Evolutionary conservation across 2,888 invertebrate species (phyloP).

Genomic region (Drosophila melanosoma): DNA sequence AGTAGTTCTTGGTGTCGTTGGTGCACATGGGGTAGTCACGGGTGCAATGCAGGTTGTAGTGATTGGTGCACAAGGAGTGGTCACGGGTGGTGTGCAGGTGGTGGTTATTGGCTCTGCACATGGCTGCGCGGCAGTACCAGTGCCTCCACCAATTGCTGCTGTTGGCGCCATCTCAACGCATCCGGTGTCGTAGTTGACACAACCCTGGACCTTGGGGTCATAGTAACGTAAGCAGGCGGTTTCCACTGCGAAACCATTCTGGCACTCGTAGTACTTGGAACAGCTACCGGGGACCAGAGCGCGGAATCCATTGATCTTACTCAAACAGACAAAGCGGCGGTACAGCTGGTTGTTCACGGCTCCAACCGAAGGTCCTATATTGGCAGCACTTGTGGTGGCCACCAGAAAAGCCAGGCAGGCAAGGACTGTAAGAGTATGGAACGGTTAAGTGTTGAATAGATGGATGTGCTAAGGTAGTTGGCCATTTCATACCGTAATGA

Average conservation of each 20-base stretch:
- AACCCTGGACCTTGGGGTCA: slow-evolving; percentile 64
- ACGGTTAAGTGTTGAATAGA: slow-evolving; percentile 18
- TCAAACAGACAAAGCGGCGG: slow-evolving; percentile 72
- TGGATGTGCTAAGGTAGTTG: background rate
- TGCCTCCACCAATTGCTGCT: background rate
- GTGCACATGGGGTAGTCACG: slow-evolving; percentile 17
- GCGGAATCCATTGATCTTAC: slow-evolving; percentile 75
- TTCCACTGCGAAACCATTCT: slow-evolving; percentile 58
- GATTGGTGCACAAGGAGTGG: slow-evolving; percentile 25
- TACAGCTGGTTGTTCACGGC: slow-evolving; percentile 71
- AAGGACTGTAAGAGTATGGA: slow-evolving; percentile 37
- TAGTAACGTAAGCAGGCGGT: slow-evolving; percentile 70
- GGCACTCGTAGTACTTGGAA: slow-evolving; percentile 79
- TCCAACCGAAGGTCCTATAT: slow-evolving; percentile 40
- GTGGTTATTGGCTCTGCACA: slow-evolving; percentile 46
- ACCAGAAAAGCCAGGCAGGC: slow-evolving; percentile 53
- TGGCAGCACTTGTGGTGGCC: slow-evolving; percentile 60
- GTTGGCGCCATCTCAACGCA: slow-evolving; percentile 65
- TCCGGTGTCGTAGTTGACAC: slow-evolving; percentile 72
- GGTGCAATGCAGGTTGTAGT: slow-evolving; percentile 15
- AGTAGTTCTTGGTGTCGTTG: slow-evolving; percentile 7
- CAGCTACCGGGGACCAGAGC: slow-evolving; percentile 82
- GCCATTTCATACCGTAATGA: slow-evolving; percentile 49
- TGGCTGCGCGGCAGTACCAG: slow-evolving; percentile 25
- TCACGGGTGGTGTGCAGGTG: slow-evolving; percentile 23